These are phyloP conservation scores for Oryzaephilus surinamensis DNA, from an alignment of 1,140 invertebrate genomes.

Conservation along the genomic window DNA sequence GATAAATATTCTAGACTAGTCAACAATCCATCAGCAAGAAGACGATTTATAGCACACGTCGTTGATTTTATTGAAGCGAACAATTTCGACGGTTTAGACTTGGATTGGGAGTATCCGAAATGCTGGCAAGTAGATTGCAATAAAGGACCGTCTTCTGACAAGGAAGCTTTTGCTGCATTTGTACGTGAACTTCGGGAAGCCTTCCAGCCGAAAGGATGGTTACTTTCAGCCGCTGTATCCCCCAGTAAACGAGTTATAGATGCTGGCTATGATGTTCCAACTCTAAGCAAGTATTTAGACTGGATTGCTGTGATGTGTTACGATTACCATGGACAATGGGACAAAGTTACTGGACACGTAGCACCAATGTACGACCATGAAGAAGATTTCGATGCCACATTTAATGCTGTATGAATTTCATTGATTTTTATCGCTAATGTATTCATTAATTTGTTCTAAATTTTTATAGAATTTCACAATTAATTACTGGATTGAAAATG, in stretches of 20 bases:
- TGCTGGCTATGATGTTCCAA: conserved; percentile 61
- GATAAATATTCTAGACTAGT: conserved; percentile 54
- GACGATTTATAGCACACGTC: conserved; percentile 48
- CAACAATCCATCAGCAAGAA: conserved; percentile 43
- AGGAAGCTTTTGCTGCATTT: conserved; percentile 41
- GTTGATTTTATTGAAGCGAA: conserved; percentile 52
- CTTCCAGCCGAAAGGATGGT: conserved; percentile 41
- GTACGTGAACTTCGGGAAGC: conserved; percentile 44
- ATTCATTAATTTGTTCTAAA: background rate
- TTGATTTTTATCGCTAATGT: background rate
- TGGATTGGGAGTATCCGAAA: conserved; percentile 67
- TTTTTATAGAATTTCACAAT: conserved; percentile 62
- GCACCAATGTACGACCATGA: conserved; percentile 68
- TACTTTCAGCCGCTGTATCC: conserved; percentile 48
- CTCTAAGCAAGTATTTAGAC: conserved; percentile 59
- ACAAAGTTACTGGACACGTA: conserved; percentile 79
- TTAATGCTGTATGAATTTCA: conserved; percentile 53
- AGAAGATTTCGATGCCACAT: conserved; percentile 60
- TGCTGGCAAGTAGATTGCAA: conserved; percentile 56
- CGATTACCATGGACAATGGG: conserved; percentile 85
- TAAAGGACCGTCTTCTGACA: conserved; percentile 46
- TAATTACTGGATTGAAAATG: conserved; percentile 68
- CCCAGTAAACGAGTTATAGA: conserved; percentile 44
- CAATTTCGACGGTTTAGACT: conserved; percentile 58
- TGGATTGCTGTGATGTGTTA: conserved; percentile 89